phyloP scores from a whole-genome alignment of 2,113 vertebrate species.

The Cettia cetti region DNA sequence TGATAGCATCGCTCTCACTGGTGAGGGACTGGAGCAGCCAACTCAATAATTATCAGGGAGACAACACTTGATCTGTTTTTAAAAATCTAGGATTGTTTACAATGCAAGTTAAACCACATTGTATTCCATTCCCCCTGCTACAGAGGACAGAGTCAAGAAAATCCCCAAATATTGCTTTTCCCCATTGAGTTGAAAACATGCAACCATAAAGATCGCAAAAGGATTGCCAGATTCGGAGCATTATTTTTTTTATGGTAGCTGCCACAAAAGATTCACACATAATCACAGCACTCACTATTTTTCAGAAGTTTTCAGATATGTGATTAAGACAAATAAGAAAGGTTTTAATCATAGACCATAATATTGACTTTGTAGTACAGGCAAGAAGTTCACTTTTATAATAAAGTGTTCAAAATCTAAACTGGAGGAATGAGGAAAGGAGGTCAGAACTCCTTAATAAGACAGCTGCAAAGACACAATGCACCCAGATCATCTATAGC shows the following conservation, averaged over 20 bases:
- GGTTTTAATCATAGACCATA: background rate
- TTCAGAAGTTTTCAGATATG: background rate
- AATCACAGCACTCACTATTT: background rate
- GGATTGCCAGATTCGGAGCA: background rate
- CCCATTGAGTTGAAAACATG: background rate
- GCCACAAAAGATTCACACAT: background rate
- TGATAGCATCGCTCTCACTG: background rate
- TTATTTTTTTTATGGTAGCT: background rate
- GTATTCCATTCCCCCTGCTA: background rate
- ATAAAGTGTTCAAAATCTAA: background rate
- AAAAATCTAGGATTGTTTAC: background rate
- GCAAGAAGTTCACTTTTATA: background rate
- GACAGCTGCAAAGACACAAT: background rate
- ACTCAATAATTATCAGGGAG: background rate
- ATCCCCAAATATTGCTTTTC: background rate
- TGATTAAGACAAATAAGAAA: background rate
- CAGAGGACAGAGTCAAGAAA: background rate
- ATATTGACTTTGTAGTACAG: background rate
- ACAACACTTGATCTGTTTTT: background rate
- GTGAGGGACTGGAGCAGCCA: background rate
- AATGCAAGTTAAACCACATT: background rate
- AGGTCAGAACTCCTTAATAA: background rate
- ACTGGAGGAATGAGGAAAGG: background rate
- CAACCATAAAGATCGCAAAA: background rate
- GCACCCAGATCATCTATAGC: background rate